Evolutionary conservation across 2,888 invertebrate genomes (phyloP).

Genomic region (Anorthoa munda): DNA sequence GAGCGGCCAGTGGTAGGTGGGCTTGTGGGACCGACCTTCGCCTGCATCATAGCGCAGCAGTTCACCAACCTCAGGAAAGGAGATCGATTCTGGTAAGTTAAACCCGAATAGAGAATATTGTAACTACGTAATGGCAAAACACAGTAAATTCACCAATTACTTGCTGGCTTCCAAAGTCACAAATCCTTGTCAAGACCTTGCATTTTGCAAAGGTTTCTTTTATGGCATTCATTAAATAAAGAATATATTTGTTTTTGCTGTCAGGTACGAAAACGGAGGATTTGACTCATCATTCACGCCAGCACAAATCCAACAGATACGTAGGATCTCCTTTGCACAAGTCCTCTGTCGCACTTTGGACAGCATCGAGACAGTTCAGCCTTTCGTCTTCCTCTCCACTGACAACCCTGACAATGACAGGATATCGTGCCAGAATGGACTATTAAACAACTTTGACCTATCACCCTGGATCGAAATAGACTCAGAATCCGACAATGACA

Average conservation of each 20-base stretch:
- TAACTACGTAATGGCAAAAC: too few species aligned
- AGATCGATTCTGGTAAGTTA: constrained; percentile 93
- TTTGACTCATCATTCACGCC: constrained; percentile 94
- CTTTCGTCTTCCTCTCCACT: constrained; percentile 92
- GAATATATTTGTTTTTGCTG: constrained; percentile 42
- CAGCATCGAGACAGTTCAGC: constrained; percentile 93
- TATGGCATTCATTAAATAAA: too few species aligned
- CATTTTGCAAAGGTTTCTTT: too few species aligned
- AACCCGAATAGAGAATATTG: too few species aligned
- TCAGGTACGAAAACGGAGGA: constrained; percentile 94
- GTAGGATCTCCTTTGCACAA: constrained; percentile 93
- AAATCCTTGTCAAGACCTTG: too few species aligned
- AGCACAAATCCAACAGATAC: constrained; percentile 94
- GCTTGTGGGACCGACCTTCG: constrained; percentile 96
- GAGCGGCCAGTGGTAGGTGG: constrained; percentile 95
- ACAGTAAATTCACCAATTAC: too few species aligned
- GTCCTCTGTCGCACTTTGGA: constrained; percentile 93
- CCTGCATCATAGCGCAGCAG: constrained; percentile 97
- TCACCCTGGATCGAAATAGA: constrained; percentile 91
- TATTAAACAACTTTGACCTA: constrained; percentile 91
- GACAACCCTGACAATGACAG: constrained; percentile 92
- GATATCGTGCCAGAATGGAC: constrained; percentile 89
- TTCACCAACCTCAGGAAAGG: constrained; percentile 95
- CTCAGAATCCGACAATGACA: constrained; percentile 82
- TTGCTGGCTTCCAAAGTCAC: too few species aligned